Evolutionary conservation across 2,888 invertebrate species (phyloP), one percentile per base, ranked within the genome.

Genomic region (Eustalomyia histrio): DNA sequence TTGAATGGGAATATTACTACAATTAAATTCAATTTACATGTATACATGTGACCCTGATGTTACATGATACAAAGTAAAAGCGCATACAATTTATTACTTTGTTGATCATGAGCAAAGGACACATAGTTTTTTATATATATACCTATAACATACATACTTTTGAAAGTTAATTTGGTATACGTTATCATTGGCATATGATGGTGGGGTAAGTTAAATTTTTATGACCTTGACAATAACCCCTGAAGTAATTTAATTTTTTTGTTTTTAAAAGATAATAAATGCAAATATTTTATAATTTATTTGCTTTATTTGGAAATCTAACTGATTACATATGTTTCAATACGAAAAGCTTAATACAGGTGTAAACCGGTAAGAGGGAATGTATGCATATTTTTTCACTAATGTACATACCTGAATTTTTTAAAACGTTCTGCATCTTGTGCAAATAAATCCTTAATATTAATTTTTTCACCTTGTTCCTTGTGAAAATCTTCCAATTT

Each of bases 371-470:
- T 29, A 14, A 57, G 33, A 33, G 29, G 29, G 35, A 4, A 39
- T 7, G 29, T 29, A 58, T 35, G 35, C 12, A 9, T n/a, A 57
- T 35, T 61, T 61, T 39, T 43, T 18, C 14, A 43, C 47, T 39
- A 2, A 39, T 21, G 16, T 73, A 80, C 85, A 88, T 92, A 98
- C 98, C 97, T 97, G 92, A 94, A 97, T 90, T 97, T 97, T 65
- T 95, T 92, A 88, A 99, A 99, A 79, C 99, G 94, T 35, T 93
- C 91, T 0, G 95, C 91, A 90, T 99, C 96, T 85, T 94, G 92
- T 83, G 94, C 92, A 89, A 99, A 99, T 85, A 98, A 91, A 83
- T 96, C 93, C 83, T 93, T 93, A 87, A 99, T 96, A 86, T 96
- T 95, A 55, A 99, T 92, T 86, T 94, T 94, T 29, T 93, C 92